Evolutionary conservation across 2,888 invertebrate species (phyloP), one percentile per base, ranked within the genome.

Genomic region (Bedellia somnulentella): DNA sequence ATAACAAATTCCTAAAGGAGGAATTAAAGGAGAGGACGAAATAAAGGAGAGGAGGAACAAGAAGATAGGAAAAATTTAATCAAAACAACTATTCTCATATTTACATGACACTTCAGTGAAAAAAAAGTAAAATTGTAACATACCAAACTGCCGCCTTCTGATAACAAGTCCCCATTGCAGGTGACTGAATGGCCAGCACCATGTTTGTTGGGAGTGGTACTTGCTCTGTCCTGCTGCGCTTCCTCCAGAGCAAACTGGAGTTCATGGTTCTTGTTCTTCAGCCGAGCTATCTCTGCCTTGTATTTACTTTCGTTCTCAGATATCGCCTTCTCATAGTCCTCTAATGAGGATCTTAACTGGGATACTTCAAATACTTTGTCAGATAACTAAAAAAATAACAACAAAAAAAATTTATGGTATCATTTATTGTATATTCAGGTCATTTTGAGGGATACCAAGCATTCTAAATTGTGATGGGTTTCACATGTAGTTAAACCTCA

Each of bases 291-390:
- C 44, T 78, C 79, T 43, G 80, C 80, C 43, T 76, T 79, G 52
- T 78, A 78, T 50, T 78, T 80, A 38, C 68, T 80, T 41, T 84
- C 81, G 37, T 78, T 75, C 40, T 82, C 80, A 26, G 78, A 77
- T 25, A 89, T 51, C 45, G 82, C 83, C 40, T 78, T 79, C 51
- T 89, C 86, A 36, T 89, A 76, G 44, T 82, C 81, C 27, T 81
- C 79, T 38, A 89, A 63, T 33, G 83, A 80, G 12, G 86, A 82
- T 37, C 75, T 80, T 33, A 85, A 71, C 41, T 83, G 80, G 36
- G 82, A 80, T 34, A 89, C 67, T 62, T 89, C 88, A 34, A 83
- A 81, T 35, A 85, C 82, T 57, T 83, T 88, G 51, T 90, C 90
- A 44, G 85, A 83, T 53, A 90, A 80, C 85, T 89, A 59, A 15